Evolutionary conservation across 2,113 vertebrate genomes (phyloP).

Genomic region (Corythornis madagascariensis): DNA sequence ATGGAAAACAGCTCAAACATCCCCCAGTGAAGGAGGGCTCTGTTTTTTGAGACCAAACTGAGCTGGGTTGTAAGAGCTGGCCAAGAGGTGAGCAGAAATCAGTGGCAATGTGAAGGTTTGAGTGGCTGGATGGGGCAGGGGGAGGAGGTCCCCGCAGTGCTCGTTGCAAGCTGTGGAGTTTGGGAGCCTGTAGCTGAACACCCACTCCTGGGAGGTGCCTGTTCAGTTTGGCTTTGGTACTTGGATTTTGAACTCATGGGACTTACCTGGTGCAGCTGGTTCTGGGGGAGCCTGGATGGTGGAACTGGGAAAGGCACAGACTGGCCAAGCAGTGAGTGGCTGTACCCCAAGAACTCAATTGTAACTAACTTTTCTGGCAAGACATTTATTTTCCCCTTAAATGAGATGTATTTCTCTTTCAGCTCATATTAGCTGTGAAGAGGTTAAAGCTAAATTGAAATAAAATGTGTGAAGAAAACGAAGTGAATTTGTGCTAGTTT

Average conservation of each 20-base stretch:
- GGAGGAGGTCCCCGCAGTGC: rapidly evolving
- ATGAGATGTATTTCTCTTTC: not conserved
- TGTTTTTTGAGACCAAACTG: not conserved
- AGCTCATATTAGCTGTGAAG: not conserved
- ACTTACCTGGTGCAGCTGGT: not conserved
- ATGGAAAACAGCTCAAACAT: not conserved
- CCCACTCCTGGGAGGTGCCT: not conserved
- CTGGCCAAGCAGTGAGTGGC: not conserved
- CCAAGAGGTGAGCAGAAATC: not conserved
- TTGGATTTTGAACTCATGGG: not conserved
- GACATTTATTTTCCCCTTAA: not conserved
- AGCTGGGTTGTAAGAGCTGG: not conserved
- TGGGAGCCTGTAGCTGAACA: not conserved
- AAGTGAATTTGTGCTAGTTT: not conserved
- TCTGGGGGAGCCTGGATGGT: not conserved
- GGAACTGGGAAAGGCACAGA: not conserved
- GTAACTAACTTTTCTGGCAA: not conserved
- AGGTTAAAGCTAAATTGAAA: not conserved
- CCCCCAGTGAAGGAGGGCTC: not conserved
- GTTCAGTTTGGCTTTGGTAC: not conserved
- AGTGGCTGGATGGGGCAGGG: not conserved
- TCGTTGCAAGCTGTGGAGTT: not conserved
- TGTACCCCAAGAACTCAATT: not conserved
- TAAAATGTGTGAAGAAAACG: not conserved
- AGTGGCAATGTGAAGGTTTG: not conserved